Conservation (phyloP, 2,888 invertebrate genomes). For the Sarcophaga caerulescens region DNA sequence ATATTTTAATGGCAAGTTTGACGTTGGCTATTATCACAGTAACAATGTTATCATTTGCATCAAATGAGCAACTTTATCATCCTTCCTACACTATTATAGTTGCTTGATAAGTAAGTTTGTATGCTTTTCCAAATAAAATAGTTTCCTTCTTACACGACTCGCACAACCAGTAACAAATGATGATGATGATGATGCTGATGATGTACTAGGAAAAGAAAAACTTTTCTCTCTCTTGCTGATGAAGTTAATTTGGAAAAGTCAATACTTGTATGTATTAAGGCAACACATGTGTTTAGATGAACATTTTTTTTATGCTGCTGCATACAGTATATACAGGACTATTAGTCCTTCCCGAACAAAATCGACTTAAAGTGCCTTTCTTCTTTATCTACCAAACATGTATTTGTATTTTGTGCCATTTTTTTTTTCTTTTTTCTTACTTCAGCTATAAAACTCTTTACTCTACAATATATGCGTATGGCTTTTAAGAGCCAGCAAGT, state of each 20-base stretch:
- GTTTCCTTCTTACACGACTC: background rate
- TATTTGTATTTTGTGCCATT: background rate
- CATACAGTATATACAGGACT: constrained; percentile 5
- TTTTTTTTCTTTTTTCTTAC: background rate
- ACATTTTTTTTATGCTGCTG: background rate
- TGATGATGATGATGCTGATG: too few species aligned
- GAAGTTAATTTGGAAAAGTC: constrained; percentile 64
- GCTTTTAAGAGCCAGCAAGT: background rate
- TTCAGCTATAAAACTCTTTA: constrained; percentile 27
- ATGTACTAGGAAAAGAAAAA: background rate
- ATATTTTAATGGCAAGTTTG: background rate
- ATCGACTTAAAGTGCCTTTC: constrained; percentile 53
- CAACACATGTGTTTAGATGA: background rate
- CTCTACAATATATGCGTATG: background rate
- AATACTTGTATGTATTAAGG: constrained; percentile 24
- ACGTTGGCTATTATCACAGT: constrained; percentile 37
- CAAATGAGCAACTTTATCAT: constrained; percentile 36
- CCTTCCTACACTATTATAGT: background rate
- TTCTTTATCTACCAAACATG: background rate
- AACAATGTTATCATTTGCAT: constrained; percentile 48
- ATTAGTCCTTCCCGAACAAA: constrained; percentile 37
- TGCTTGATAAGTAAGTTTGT: constrained; percentile 18
- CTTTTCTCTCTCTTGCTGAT: constrained; percentile 57
- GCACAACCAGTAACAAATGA: too few species aligned
- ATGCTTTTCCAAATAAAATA: constrained; percentile 11